Percentiles rank a stretch among this genome's conserved stretches.
These are phyloP conservation scores for Tychaedon coryphoeus DNA, from an alignment of 2,113 vertebrate genomes.

Conservation along the genomic window DNA sequence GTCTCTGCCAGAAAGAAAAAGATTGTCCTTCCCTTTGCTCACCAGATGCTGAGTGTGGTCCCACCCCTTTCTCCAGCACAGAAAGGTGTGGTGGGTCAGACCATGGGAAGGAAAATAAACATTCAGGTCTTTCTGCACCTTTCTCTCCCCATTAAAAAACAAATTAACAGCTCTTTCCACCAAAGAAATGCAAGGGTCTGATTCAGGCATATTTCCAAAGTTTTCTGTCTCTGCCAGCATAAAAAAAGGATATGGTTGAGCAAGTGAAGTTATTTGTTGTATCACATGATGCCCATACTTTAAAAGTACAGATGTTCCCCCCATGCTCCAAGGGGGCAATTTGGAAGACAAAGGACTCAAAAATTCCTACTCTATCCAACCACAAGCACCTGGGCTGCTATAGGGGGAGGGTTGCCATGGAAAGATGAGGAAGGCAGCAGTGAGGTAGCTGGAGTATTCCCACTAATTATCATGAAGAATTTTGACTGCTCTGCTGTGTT, in stretches of 20 bases:
- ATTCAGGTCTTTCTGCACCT: background rate
- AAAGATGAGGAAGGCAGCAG: constrained; percentile 33
- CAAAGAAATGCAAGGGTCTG: background rate
- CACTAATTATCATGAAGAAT: constrained; percentile 40
- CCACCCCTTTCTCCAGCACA: background rate
- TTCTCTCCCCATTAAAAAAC: background rate
- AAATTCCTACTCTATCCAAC: background rate
- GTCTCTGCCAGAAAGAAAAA: background rate
- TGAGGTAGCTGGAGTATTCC: constrained; percentile 22
- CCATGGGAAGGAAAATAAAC: background rate
- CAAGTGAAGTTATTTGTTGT: background rate
- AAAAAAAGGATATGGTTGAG: background rate
- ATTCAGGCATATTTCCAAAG: background rate
- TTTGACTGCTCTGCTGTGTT: constrained; percentile 22
- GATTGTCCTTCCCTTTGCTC: background rate
- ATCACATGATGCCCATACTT: background rate
- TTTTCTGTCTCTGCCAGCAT: background rate
- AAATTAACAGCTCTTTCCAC: background rate
- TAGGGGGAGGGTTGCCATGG: constrained; percentile 42
- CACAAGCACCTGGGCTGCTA: constrained; percentile 36
- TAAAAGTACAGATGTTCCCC: constrained; percentile 47
- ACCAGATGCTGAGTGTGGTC: background rate
- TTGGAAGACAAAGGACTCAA: constrained; percentile 33
- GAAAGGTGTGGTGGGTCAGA: background rate
- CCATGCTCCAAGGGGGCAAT: constrained; percentile 10